These are phyloP conservation scores for Chrysogorgia sp. DNA, from an alignment of 92 coral and sea anemone genomes.

Conservation along the genomic window DNA sequence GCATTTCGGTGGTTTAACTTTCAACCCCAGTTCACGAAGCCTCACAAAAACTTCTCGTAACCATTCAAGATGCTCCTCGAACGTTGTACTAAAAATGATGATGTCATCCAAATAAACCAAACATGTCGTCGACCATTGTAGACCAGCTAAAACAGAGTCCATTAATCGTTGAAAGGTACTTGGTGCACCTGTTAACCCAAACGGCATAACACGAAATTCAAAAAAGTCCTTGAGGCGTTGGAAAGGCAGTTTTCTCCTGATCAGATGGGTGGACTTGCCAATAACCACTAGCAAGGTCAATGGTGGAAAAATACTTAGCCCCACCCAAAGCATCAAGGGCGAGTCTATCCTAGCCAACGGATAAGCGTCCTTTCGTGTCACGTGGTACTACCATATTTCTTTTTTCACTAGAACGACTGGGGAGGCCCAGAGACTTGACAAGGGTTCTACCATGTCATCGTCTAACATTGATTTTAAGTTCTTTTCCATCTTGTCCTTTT, in stretches of 20 bases:
- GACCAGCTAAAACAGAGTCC: slow-evolving; percentile 12
- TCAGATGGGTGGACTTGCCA: neutral
- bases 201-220: no score
- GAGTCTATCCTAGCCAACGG: neutral
- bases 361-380: neutral
- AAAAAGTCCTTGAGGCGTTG: no score
- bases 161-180: slow-evolving; percentile 16
- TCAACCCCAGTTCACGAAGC: neutral
- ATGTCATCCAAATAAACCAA: slow-evolving; percentile 28
- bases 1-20: slow-evolving; percentile 21
- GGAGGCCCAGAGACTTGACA: neutral
- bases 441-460: neutral
- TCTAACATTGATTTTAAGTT: neutral
- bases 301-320: neutral
- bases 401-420: neutral
- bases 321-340: neutral
- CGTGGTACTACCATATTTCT: neutral
- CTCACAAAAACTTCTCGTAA: slow-evolving; percentile 7
- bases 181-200: no score
- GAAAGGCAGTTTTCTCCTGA: neutral
- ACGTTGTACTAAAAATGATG: neutral
- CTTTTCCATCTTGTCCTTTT: no score
- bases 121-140: slow-evolving; percentile 25
- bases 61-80: neutral
- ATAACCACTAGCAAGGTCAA: neutral